These are phyloP conservation scores for Saccostrea glomerata DNA, from an alignment of 1,140 invertebrate genomes.

Conservation along the genomic window DNA sequence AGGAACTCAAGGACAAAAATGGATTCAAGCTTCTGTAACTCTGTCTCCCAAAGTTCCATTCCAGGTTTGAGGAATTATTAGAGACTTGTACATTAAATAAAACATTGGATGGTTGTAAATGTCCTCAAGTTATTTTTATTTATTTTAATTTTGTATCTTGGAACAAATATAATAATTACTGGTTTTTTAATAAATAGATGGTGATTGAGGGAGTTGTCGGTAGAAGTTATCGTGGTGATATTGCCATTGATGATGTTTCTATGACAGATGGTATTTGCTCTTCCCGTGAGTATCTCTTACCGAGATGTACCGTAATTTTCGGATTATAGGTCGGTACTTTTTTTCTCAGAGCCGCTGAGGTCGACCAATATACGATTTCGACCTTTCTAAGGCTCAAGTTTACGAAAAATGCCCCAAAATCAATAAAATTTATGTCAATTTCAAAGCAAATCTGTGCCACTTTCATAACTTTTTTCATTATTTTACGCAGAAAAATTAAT, in stretches of 20 bases:
- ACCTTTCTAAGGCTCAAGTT: too few species aligned
- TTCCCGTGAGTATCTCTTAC: constrained; percentile 41
- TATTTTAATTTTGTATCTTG: not conserved
- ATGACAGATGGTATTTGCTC: constrained; percentile 61
- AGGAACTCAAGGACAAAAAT: constrained; percentile 72
- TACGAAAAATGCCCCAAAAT: too few species aligned
- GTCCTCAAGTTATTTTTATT: not conserved
- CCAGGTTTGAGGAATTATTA: constrained; percentile 52
- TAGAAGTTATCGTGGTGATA: constrained; percentile 69
- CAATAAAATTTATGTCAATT: too few species aligned
- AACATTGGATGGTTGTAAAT: not conserved
- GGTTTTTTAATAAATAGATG: constrained; percentile 59
- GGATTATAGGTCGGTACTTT: too few species aligned
- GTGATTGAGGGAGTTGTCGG: constrained; percentile 68
- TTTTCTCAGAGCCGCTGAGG: too few species aligned
- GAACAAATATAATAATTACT: not conserved
- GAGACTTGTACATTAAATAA: not conserved
- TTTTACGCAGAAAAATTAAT: too few species aligned
- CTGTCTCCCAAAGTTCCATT: constrained; percentile 58
- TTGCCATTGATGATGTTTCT: constrained; percentile 70
- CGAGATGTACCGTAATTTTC: too few species aligned
- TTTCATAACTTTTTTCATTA: too few species aligned
- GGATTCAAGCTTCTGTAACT: constrained; percentile 69
- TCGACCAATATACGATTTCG: too few species aligned
- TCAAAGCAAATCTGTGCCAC: too few species aligned